phyloP scores from a whole-genome alignment of 2,888 invertebrate genomes.

The Neria commutata region DNA sequence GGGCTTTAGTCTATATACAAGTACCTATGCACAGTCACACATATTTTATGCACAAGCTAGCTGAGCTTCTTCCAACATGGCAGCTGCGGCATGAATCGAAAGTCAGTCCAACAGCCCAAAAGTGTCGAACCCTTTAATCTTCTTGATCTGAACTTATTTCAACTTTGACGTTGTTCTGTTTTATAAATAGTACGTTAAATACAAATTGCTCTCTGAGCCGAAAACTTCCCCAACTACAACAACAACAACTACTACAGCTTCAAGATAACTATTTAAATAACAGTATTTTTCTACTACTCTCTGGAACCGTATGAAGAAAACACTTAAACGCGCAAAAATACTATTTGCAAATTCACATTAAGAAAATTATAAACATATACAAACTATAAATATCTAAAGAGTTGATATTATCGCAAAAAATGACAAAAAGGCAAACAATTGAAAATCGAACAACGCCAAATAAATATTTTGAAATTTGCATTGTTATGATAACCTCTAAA shows the following conservation, averaged over 20 bases:
- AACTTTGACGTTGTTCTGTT: not conserved
- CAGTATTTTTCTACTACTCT: conserved; percentile 21
- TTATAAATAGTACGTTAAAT: conserved; percentile 50
- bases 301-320: too few species aligned
- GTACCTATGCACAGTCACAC: too few species aligned
- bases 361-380: too few species aligned
- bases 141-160: not conserved
- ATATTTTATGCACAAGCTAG: too few species aligned
- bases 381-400: not conserved
- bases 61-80: too few species aligned
- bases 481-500: not conserved
- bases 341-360: too few species aligned
- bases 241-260: conserved; percentile 24
- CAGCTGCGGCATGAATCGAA: too few species aligned
- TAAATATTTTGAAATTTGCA: conserved; percentile 11
- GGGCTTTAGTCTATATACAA: too few species aligned
- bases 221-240: conserved; percentile 13
- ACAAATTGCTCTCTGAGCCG: conserved; percentile 42
- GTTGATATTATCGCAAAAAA: conserved; percentile 1
- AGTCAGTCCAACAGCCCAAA: too few species aligned
- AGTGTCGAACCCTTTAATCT: too few species aligned
- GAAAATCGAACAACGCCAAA: not conserved
- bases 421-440: not conserved
- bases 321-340: too few species aligned
- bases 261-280: conserved; percentile 8